Evolutionary conservation across 2,888 invertebrate species (phyloP), one percentile per base, ranked within the genome.

Genomic region (Dinocampus coccinellae): DNA sequence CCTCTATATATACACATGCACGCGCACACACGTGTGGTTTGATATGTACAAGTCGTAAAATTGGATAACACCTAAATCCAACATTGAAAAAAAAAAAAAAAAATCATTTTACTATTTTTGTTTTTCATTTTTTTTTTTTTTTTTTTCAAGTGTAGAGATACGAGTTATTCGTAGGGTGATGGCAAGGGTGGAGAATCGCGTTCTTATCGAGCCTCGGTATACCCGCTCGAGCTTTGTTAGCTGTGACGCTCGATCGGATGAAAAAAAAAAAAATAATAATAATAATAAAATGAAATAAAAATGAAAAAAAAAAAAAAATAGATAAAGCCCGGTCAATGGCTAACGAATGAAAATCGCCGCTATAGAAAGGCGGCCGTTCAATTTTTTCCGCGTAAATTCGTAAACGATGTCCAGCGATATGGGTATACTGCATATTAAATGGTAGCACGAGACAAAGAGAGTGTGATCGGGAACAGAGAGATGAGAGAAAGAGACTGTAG

Each of bases 241-340:
- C 71, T 76, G 78, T 76, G 77, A 81, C 80, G 78, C 80, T 82
- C 79, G 81, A 81, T 79, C 81, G 83, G 78, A 82, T 82, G 82
- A 82, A 82, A 82, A 81, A 82, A 82, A 82, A 82, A 79, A 77
- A 79, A n/a, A n/a, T n/a, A n/a, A n/a, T n/a, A n/a, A n/a, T n/a
- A n/a, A n/a, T n/a, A n/a, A n/a, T n/a, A n/a, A n/a, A n/a, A n/a
- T n/a, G n/a, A n/a, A n/a, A 82, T 82, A 82, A 82, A 82, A 82
- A 81, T 81, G 82, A 82, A 82, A 79, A 77, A 79, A 70, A 67
- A 73, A 70, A 73, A 73, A 73, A 69, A 34, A 57, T 63, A 72
- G 73, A 82, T 83, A 83, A 85, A 81, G 80, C 80, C 80, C 80
- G 81, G 80, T 83, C 83, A 82, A 83, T 82, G 79, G 82, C 79